Percentiles rank a stretch among this genome's conserved stretches.
phyloP scores from a whole-genome alignment of 2,888 invertebrate species.

The Crematogaster levior region DNA sequence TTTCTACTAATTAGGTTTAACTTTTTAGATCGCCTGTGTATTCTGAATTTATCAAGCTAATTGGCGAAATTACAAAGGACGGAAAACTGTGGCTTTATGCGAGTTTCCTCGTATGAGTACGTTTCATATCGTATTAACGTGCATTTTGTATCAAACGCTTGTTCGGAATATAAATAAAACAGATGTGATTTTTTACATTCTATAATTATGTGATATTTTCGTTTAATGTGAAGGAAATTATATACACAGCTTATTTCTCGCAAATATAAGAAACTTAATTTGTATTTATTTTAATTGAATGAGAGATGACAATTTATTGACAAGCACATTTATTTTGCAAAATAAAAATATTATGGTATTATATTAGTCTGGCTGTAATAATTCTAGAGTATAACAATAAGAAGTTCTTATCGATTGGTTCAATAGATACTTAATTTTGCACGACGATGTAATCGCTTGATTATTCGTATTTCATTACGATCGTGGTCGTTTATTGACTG shows the following conservation, averaged over 20 bases:
- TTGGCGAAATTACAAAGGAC: slow-evolving; percentile 56
- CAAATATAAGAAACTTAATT: background rate
- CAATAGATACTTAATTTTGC: slow-evolving; percentile 38
- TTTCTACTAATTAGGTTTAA: slow-evolving; percentile 55
- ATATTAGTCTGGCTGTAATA: background rate
- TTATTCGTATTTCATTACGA: slow-evolving; percentile 51
- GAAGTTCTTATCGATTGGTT: slow-evolving; percentile 1
- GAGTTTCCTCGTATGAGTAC: slow-evolving; percentile 29
- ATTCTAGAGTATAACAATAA: background rate
- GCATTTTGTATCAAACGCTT: slow-evolving; percentile 30
- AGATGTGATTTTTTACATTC: background rate
- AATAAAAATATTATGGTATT: no score
- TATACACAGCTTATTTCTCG: background rate
- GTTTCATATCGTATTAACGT: slow-evolving; percentile 48
- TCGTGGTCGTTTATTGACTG: slow-evolving; percentile 58
- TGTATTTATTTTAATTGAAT: slow-evolving; percentile 10
- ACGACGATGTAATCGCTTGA: slow-evolving; percentile 24
- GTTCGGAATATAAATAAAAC: background rate
- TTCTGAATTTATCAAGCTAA: slow-evolving; percentile 56
- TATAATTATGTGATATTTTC: background rate
- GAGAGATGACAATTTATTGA: no score
- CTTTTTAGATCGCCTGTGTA: slow-evolving; percentile 52
- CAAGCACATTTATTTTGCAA: background rate
- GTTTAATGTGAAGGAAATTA: background rate
- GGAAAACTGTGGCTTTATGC: slow-evolving; percentile 20